Base-by-base conservation (phyloP, 2,888 invertebrate genomes). In the Eristalinus sepulchralis region DNA sequence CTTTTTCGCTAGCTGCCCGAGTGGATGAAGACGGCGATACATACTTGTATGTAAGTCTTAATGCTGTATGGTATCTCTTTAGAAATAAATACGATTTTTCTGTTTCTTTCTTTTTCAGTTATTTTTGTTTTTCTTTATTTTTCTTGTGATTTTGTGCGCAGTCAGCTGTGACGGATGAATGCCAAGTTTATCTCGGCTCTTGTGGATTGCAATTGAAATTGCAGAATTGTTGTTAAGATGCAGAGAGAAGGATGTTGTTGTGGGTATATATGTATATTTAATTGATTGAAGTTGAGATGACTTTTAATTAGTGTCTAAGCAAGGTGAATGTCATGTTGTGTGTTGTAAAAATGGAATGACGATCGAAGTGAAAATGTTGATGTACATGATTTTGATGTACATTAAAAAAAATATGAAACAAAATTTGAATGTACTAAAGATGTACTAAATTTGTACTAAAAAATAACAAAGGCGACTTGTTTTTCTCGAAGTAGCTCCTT, bases 161-260 rank as follows among this genome's bases (percentile, higher is more conserved):
- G 86, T 83, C 86, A 86, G 86, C 78, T 86, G 86, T 86, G 78
- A 75, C 86, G 75, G 71, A 86, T 86, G 86, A 86, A 86, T 86
- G 86, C 86, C 86, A 86, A 86, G 86, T 86, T 86, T 86, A 86
- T 83, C 79, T 70, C 79, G 55, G 13, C 33, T 59, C 67, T 72
- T 80, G 62, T 24, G 68, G 59, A 68, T 67, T 75, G 72, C 20
- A 78, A 62, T 34, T 59, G 47, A 34, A 57, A 39, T n/a, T 27
- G 34, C 11, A 39, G 39, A 71, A 24, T 34, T 60, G 31, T 17
- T 13, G 2, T 57, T 20, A 22, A 9, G 20, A 55, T 55, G n/a
- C 5, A 11, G 39, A 47, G 24, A 11, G 9, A 9, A 13, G 10
- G 24, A 10, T 24, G 57, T 57, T 57, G 22, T 13, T 57, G 20